Conservation (phyloP, 2,888 invertebrate genomes). For the Agrochola circellaris region DNA sequence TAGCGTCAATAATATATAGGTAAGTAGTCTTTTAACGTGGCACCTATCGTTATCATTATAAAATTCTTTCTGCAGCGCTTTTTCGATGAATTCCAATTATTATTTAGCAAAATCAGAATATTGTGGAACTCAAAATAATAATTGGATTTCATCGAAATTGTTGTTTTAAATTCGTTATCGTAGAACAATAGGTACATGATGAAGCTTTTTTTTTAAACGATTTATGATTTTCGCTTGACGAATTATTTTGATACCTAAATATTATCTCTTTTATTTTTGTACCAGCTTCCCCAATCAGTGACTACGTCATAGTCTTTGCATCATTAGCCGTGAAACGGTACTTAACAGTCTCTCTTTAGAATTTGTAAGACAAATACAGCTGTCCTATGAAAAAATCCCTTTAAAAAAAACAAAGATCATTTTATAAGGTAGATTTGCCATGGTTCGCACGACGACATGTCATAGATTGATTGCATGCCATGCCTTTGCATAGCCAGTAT, state of each 20-base stretch:
- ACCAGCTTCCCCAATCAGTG: neutral
- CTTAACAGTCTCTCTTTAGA: neutral
- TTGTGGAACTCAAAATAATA: constrained; percentile 17
- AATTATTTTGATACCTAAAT: neutral
- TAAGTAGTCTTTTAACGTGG: neutral
- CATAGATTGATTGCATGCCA: too few species aligned
- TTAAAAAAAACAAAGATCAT: neutral
- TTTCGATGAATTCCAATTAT: constrained; percentile 22
- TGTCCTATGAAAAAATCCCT: neutral
- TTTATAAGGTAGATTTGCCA: too few species aligned
- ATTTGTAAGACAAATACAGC: neutral
- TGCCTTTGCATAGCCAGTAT: too few species aligned
- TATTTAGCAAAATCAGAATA: constrained; percentile 3
- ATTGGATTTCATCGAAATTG: constrained; percentile 31
- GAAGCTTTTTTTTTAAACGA: neutral
- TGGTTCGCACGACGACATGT: too few species aligned
- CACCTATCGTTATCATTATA: neutral
- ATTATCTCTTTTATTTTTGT: neutral
- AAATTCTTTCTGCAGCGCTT: neutral
- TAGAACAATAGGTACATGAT: constrained; percentile 2
- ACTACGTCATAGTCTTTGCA: neutral
- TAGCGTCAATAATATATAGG: neutral
- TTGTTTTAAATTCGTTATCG: constrained; percentile 40
- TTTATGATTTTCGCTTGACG: neutral
- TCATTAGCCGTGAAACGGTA: neutral